Evolutionary conservation across 1,140 invertebrate genomes (phyloP), one percentile per base, ranked within the genome.

Genomic region (Drosophila orena): DNA sequence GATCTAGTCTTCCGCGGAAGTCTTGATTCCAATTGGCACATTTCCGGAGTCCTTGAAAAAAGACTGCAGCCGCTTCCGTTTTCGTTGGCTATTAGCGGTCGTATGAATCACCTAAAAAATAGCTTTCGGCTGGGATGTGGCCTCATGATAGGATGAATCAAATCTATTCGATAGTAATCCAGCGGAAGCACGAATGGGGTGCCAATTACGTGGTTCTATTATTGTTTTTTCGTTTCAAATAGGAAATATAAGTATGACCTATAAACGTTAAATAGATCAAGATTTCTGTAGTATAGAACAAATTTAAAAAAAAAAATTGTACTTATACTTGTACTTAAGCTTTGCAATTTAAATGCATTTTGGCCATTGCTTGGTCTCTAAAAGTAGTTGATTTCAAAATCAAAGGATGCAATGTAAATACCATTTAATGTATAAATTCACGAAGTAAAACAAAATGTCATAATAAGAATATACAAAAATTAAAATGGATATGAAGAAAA

Each of bases 11-110:
- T 99, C 92, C 97, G 96, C 96, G 98, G 97, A 80, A 96, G 96
- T 92, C 93, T 98, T 35, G 98, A 99, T 92, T 97, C 97, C 38
- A 99, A 99, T 93, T 99, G 98, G 97, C 97, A 95, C 57, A 96
- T 99, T 30, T 97, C 96, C 50, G 98, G 97, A 1, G 97, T 98
- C 1, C 93, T 99, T 61, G 98, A 99, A 92, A 98, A 99, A 94
- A 97, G 97, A 93, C 93, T 99, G 34, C 94, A 96, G 76, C 97
- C 97, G 11, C 93, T 99, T 71, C 99, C 99, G 49, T 98, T 99
- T 92, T 96, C 97, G 1, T 96, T 99, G 81, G 96, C 96, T 8
- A 93, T 99, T 0, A 98, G 98, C 84, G 98, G 97, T 42, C 95
- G 97, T 92, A 93, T 98, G 49, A 99, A 99, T 93, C 98, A 99